phyloP scores from a whole-genome alignment of 2,888 invertebrate species.

The Drosophila setosimentum region DNA sequence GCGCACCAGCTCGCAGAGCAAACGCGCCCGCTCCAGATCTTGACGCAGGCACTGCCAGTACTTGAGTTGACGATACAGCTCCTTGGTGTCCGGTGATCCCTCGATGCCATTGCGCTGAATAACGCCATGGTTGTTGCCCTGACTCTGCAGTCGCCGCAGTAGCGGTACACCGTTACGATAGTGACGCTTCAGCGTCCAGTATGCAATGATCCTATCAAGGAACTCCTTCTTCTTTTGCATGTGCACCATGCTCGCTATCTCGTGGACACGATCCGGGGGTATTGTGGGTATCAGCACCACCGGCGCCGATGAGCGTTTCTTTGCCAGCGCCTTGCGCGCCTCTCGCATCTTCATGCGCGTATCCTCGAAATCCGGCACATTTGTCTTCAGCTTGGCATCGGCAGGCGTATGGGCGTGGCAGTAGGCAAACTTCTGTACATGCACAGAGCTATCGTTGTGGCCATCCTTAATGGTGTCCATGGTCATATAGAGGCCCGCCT shows the following conservation, averaged over 20 bases:
- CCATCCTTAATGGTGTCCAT: constrained; percentile 94
- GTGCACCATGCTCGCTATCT: constrained; percentile 92
- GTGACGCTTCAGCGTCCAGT: constrained; percentile 98
- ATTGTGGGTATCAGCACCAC: constrained; percentile 97
- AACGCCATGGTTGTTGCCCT: constrained; percentile 86
- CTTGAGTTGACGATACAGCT: constrained; percentile 93
- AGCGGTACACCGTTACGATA: constrained; percentile 98
- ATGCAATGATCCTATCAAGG: constrained; percentile 95
- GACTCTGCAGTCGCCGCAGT: constrained; percentile 92
- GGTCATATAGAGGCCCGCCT: constrained; percentile 96
- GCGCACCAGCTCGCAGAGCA: constrained; percentile 96
- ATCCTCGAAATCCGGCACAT: constrained; percentile 87
- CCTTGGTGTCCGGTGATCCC: constrained; percentile 89
- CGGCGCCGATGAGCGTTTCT: constrained; percentile 95
- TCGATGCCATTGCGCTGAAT: constrained; percentile 87
- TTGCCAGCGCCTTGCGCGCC: constrained; percentile 93
- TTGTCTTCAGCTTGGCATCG: constrained; percentile 83
- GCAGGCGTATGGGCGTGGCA: constrained; percentile 95
- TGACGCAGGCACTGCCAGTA: constrained; percentile 97
- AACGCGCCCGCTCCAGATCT: constrained; percentile 95
- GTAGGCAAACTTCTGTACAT: constrained; percentile 97
- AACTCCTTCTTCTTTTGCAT: constrained; percentile 92
- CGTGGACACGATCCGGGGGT: constrained; percentile 94
- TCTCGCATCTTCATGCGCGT: constrained; percentile 94
- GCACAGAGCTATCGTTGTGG: constrained; percentile 89